Conservation (phyloP, 2,113 vertebrate genomes). For the Stercorarius parasiticus region DNA sequence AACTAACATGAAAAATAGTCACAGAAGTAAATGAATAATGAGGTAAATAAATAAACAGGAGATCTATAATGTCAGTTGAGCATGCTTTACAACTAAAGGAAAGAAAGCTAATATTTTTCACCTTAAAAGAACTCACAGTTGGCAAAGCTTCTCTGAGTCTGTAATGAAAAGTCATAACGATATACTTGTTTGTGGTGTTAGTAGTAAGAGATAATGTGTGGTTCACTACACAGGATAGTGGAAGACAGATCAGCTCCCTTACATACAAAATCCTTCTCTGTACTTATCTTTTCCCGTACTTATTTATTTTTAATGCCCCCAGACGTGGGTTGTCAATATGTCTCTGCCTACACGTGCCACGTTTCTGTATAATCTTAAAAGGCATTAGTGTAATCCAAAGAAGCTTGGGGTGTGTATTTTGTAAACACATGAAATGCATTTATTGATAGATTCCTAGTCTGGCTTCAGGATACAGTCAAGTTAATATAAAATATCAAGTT, state of each 20-base stretch:
- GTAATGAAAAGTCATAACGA: neutral
- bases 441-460: neutral
- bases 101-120: neutral
- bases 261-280: neutral
- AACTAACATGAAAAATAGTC: neutral
- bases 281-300: neutral
- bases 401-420: neutral
- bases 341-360: neutral
- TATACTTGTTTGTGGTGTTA: neutral
- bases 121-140: neutral
- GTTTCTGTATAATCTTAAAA: neutral
- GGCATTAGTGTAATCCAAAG: neutral
- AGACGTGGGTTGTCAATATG: neutral
- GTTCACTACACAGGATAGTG: neutral
- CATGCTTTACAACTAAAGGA: neutral
- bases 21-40: neutral
- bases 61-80: neutral
- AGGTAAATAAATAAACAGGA: neutral
- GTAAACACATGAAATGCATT: neutral
- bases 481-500: neutral
- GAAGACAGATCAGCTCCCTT: neutral
- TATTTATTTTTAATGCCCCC: neutral
- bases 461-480: neutral
- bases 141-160: neutral
- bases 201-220: neutral